Evolutionary conservation across 2,888 invertebrate genomes (phyloP), one percentile per base, ranked within the genome.

Genomic region (Rotaria sp.): DNA sequence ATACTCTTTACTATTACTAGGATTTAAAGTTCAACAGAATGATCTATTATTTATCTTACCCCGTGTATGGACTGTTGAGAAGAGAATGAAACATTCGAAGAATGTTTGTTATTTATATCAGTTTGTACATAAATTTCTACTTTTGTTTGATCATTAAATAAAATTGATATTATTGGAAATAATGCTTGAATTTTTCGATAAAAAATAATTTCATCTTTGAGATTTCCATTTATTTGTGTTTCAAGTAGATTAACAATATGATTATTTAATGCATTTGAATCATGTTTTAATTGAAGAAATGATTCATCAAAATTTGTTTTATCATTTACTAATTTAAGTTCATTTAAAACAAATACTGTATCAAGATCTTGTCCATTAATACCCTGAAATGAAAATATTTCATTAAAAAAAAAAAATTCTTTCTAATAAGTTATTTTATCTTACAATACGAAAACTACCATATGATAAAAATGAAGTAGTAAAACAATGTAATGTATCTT

Each of bases 51-150:
- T n/a, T n/a, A n/a, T n/a, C n/a, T n/a, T n/a, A n/a, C n/a, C n/a
- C n/a, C 80, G 4, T 80, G 41, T 45, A 80, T n/a, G 7, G 80
- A 26, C 13, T 45, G 13, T 13, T 41, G 7, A 80, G 26, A 26
- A n/a, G n/a, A n/a, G n/a, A n/a, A n/a, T n/a, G n/a, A n/a, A n/a
- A n/a, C n/a, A 80, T 80, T 45, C 2, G 26, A n/a, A 13, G n/a
- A n/a, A n/a, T n/a, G 5, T 45, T 80, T 45, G 45, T 45, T 45
- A 26, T n/a, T n/a, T n/a, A n/a, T n/a, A n/a, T n/a, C n/a, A n/a
- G 45, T 80, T n/a, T 80, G 21, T 8, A 80, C 45, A 80, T 45
- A 80, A 26, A 80, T 24, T 80, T 80, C 80, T n/a, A 45, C 80
- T 80, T 10, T 24, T 45, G 80, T 80, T 45, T 45, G 41, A 80